Conservation (phyloP, 2,797 vertebrate genomes). For the Brachymystax lenok region DNA sequence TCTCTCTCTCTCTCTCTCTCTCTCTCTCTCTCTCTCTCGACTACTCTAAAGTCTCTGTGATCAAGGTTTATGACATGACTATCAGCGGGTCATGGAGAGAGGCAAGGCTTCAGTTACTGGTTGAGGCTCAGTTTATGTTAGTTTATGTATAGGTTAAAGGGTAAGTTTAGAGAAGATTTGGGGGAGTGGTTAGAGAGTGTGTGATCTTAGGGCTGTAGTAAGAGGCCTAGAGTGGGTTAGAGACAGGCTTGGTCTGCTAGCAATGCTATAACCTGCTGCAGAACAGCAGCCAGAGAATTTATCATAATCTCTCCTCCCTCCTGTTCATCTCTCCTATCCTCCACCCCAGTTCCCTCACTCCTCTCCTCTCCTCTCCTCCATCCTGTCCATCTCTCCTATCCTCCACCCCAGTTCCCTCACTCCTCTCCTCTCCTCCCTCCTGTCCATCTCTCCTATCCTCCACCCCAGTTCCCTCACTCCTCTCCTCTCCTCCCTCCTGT, state of each 20-base stretch:
- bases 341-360: too few relatives aligned
- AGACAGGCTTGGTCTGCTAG: background rate
- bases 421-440: too few relatives aligned
- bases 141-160: conserved; percentile 3
- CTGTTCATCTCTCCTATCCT: too few relatives aligned
- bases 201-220: background rate
- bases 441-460: too few relatives aligned
- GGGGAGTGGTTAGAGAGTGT: conserved; percentile 1
- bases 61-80: conserved; percentile 9
- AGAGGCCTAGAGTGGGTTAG: background rate
- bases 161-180: background rate
- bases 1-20: conserved; percentile 1
- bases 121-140: background rate
- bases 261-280: background rate
- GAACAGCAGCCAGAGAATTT: background rate
- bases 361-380: too few relatives aligned
- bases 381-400: too few relatives aligned
- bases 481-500: too few relatives aligned
- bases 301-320: background rate
- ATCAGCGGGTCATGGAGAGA: background rate
- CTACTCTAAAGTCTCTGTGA: conserved; percentile 54
- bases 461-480: too few relatives aligned
- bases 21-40: conserved; percentile 58
- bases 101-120: background rate
- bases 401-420: too few relatives aligned